Evolutionary conservation across 2,888 invertebrate genomes (phyloP).

Genomic region (Mantis religiosa): DNA sequence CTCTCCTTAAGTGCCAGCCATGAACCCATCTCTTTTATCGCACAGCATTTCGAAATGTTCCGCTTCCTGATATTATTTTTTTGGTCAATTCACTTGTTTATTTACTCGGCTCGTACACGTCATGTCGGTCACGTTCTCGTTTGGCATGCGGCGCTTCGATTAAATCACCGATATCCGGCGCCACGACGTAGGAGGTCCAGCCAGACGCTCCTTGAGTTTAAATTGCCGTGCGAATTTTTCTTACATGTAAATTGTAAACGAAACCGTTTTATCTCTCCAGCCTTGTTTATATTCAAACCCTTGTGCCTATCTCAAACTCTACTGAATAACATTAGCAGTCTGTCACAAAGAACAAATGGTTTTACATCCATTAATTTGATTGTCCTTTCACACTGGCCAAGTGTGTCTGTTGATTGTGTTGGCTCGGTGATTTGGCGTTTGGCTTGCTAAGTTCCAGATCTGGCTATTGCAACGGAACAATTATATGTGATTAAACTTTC

Average conservation of each 20-base stretch:
- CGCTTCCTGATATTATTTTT: neutral
- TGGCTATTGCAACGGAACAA: too few relatives aligned
- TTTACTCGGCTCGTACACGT: neutral
- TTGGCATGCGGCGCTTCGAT: neutral
- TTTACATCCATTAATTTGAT: too few relatives aligned
- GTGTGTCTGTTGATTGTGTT: too few relatives aligned
- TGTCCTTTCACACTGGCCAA: too few relatives aligned
- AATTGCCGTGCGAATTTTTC: neutral
- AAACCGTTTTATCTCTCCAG: too few relatives aligned
- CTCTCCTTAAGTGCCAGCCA: neutral
- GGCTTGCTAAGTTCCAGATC: too few relatives aligned
- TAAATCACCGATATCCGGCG: neutral
- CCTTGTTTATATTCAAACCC: too few relatives aligned
- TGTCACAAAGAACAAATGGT: too few relatives aligned
- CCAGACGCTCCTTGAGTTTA: neutral
- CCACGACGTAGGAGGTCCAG: neutral
- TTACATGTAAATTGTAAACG: neutral
- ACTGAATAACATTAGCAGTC: too few relatives aligned
- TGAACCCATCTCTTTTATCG: neutral
- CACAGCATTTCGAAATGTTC: neutral
- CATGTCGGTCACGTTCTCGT: neutral
- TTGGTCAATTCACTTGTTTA: neutral
- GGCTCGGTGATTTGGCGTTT: too few relatives aligned
- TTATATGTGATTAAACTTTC: too few relatives aligned
- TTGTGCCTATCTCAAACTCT: too few relatives aligned